phyloP scores from a whole-genome alignment of 1,140 invertebrate genomes.

The Gonatopus flavifemur region DNA sequence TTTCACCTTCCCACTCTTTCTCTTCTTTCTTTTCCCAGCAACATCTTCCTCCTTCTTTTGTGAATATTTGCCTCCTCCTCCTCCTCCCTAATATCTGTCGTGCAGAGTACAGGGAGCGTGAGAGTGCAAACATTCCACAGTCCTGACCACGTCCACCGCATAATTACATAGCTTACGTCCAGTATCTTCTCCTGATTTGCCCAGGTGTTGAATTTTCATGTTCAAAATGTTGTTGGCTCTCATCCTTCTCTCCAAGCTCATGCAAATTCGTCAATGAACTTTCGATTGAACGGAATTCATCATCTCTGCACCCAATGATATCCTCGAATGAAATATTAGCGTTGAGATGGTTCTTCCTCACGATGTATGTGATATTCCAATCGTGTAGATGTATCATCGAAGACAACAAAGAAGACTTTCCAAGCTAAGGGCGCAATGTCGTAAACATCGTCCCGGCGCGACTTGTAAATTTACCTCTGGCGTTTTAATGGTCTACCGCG shows the following conservation, averaged over 20 bases:
- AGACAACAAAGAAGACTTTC: constrained; percentile 4
- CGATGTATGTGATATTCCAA: no score
- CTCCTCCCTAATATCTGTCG: constrained; percentile 21
- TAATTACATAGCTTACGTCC: constrained; percentile 36
- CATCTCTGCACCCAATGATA: no score
- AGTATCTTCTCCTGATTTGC: constrained; percentile 25
- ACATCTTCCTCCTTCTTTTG: not conserved
- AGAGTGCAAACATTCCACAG: constrained; percentile 36
- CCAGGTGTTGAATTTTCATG: constrained; percentile 17
- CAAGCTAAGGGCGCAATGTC: constrained; percentile 43
- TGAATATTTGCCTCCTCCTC: not conserved
- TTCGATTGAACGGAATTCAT: no score
- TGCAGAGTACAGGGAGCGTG: no score
- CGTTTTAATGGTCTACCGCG: constrained; percentile 52
- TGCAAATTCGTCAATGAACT: not conserved
- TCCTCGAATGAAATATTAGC: no score
- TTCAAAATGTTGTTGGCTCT: constrained; percentile 13
- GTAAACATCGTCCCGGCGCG: constrained; percentile 49
- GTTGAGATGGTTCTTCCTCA: no score
- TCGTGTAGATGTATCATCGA: not conserved
- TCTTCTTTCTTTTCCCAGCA: constrained; percentile 2
- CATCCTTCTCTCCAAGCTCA: not conserved
- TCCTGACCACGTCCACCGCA: constrained; percentile 31
- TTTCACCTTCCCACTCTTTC: constrained; percentile 14
- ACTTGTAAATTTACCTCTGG: constrained; percentile 57